Conservation (phyloP, 2,888 invertebrate species). For the Lepetodrilus schrolli region DNA sequence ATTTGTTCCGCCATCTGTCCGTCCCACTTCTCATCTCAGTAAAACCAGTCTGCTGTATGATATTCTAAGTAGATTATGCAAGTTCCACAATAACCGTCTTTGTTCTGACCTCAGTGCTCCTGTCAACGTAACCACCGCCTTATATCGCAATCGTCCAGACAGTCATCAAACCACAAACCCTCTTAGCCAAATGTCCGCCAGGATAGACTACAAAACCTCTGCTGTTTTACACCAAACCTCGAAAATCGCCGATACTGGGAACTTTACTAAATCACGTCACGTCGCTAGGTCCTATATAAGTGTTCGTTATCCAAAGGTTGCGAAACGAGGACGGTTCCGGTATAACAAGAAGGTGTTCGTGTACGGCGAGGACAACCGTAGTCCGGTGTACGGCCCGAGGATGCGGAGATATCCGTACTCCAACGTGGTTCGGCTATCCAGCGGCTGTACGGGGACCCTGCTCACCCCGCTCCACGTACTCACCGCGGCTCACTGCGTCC, state of each 20-base stretch:
- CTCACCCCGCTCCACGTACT: constrained; percentile 65
- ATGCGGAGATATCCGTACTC: constrained; percentile 63
- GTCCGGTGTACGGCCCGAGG: constrained; percentile 44
- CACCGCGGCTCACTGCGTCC: constrained; percentile 72
- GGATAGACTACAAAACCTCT: no score
- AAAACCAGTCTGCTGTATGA: background rate
- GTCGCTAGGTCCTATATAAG: background rate
- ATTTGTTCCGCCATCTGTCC: background rate
- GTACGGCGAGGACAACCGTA: constrained; percentile 51
- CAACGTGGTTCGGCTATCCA: constrained; percentile 66
- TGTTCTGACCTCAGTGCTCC: background rate
- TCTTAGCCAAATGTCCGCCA: no score
- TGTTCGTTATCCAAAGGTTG: background rate
- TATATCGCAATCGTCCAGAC: background rate
- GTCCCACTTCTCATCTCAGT: background rate
- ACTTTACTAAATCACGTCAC: no score
- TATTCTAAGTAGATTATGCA: constrained; percentile 23
- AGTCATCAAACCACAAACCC: background rate
- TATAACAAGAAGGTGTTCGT: constrained; percentile 47
- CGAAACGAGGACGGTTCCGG: constrained; percentile 10
- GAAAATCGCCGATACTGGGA: no score
- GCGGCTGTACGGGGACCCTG: constrained; percentile 70
- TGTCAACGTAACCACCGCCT: background rate
- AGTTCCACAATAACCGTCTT: background rate
- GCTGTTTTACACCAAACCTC: no score